Evolutionary conservation across 1,140 invertebrate species (phyloP).

Genomic region (Drosophila elegans): DNA sequence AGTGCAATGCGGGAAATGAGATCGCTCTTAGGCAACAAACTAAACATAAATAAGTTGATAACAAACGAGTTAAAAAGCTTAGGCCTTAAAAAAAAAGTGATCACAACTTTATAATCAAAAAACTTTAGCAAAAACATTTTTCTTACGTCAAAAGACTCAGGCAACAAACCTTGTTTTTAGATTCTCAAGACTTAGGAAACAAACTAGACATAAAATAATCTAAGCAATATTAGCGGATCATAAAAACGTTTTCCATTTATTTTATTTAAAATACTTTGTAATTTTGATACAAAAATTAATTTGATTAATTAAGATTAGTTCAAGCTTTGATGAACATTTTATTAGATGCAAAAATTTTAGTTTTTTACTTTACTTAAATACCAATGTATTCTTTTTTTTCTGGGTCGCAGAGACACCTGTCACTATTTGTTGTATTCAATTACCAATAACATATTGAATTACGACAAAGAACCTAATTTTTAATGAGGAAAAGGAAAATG

Average conservation of each 20-base stretch:
- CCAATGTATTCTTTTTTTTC: neutral
- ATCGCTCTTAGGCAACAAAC: no score
- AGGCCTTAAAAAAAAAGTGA: no score
- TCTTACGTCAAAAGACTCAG: neutral
- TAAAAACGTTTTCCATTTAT: neutral
- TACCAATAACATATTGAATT: constrained; percentile 9
- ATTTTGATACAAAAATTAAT: no score
- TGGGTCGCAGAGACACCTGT: constrained; percentile 8
- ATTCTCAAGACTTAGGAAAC: constrained; percentile 62
- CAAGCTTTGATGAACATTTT: no score
- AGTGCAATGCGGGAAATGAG: constrained; percentile 1
- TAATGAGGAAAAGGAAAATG: neutral
- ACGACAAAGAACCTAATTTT: constrained; percentile 1
- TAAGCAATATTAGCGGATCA: no score
- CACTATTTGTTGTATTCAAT: constrained; percentile 1
- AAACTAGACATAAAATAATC: constrained; percentile 20
- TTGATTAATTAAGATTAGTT: no score
- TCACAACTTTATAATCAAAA: no score
- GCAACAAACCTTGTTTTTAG: neutral
- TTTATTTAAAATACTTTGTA: no score
- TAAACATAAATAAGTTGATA: no score
- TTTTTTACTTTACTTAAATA: neutral
- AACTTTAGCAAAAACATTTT: no score
- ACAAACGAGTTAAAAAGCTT: no score
- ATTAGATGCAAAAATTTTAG: no score